Conservation (phyloP, 1,140 invertebrate species). For the Leptoteleia sp. region DNA sequence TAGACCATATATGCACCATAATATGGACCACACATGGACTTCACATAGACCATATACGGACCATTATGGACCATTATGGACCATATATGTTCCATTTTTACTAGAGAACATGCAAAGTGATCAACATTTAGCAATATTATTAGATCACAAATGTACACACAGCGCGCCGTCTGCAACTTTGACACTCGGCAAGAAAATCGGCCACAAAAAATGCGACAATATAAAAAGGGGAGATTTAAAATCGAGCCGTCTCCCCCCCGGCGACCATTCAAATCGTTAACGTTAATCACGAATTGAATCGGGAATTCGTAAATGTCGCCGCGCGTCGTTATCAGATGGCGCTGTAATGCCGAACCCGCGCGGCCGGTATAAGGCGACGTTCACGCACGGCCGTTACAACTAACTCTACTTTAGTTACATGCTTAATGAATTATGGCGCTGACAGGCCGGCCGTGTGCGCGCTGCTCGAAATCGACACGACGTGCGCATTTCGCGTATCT, state of each 20-base stretch:
- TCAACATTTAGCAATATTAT: too few species aligned
- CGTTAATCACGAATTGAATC: slow-evolving; percentile 34
- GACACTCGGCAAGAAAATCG: too few species aligned
- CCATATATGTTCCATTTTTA: too few species aligned
- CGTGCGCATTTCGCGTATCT: slow-evolving; percentile 65
- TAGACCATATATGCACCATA: too few species aligned
- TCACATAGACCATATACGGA: too few species aligned
- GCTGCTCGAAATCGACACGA: slow-evolving; percentile 63
- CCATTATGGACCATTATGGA: too few species aligned
- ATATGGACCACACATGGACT: too few species aligned
- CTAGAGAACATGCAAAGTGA: too few species aligned
- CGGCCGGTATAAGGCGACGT: slow-evolving; percentile 18
- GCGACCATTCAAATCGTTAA: slow-evolving; percentile 2
- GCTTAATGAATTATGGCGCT: slow-evolving; percentile 63
- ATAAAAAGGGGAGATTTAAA: background rate
- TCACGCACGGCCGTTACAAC: slow-evolving; percentile 62
- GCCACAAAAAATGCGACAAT: too few species aligned
- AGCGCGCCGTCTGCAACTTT: too few species aligned
- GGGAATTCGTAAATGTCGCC: slow-evolving; percentile 43
- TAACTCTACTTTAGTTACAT: slow-evolving; percentile 51
- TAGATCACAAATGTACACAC: too few species aligned
- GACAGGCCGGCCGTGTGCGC: slow-evolving; percentile 43
- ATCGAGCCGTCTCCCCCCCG: background rate
- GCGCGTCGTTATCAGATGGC: slow-evolving; percentile 46
- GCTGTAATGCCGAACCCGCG: slow-evolving; percentile 16